Evolutionary conservation across 2,888 invertebrate genomes (phyloP).

Genomic region (Noctua janthina): DNA sequence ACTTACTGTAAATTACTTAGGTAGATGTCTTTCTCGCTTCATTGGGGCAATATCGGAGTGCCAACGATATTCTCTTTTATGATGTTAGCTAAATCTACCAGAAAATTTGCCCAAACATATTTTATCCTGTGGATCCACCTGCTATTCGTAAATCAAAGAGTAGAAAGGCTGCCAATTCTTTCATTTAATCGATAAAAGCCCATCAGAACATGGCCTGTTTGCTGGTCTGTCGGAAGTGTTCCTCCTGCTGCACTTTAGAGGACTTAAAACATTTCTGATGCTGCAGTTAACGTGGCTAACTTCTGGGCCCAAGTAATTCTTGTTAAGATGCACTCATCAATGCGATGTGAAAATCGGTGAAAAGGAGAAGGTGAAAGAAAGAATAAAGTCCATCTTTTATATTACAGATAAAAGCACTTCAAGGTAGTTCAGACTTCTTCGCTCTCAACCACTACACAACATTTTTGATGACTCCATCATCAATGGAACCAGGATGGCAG

Average conservation of each 20-base stretch:
- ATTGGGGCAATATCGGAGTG: neutral
- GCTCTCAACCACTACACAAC: slow-evolving; percentile 91
- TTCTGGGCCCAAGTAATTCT: neutral
- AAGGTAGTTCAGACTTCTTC: slow-evolving; percentile 90
- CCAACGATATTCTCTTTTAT: neutral
- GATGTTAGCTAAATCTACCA: neutral
- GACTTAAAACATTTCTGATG: neutral
- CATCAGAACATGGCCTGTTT: neutral
- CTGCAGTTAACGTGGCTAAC: neutral
- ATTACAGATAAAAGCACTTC: slow-evolving; percentile 78
- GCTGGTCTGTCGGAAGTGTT: neutral
- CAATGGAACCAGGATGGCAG: slow-evolving; percentile 75
- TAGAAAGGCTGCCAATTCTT: neutral
- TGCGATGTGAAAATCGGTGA: neutral
- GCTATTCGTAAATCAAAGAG: neutral
- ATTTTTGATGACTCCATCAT: slow-evolving; percentile 80
- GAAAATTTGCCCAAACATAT: neutral
- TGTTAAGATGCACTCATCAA: neutral
- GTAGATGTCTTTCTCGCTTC: neutral
- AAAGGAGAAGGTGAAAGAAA: neutral
- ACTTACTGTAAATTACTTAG: neutral
- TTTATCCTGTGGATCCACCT: neutral
- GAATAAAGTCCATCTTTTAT: neutral
- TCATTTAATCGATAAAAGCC: neutral
- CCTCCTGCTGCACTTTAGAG: neutral